A percentile compares a stretch with the other conserved stretches of the same genome.
These are phyloP conservation scores for Parnassius apollo DNA, from an alignment of 2,888 invertebrate genomes.

Conservation along the genomic window DNA sequence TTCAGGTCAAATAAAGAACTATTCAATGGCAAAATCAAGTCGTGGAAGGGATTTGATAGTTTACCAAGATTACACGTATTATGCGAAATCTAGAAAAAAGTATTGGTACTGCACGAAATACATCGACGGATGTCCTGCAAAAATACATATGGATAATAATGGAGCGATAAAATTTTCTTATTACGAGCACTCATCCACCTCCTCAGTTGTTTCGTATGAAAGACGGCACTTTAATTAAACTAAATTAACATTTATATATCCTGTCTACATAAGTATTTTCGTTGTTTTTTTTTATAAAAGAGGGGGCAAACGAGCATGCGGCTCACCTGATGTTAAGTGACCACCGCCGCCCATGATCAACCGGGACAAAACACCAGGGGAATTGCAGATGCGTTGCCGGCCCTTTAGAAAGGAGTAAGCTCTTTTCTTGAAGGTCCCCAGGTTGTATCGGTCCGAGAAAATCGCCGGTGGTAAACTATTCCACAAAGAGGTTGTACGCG, in stretches of 20 bases:
- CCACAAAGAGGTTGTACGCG: no score
- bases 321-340: no score
- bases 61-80: background rate
- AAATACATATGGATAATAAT: background rate
- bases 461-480: no score
- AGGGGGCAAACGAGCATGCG: no score
- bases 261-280: no score
- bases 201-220: background rate
- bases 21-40: background rate
- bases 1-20: background rate
- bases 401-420: no score
- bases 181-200: background rate
- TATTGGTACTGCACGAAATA: background rate
- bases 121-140: background rate
- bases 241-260: background rate
- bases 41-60: background rate
- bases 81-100: background rate
- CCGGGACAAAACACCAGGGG: no score
- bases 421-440: no score
- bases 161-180: background rate
- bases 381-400: no score
- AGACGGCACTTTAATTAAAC: background rate
- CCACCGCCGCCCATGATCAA: no score
- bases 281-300: no score
- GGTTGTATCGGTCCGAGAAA: no score